Evolutionary conservation across 2,797 vertebrate genomes (phyloP), one percentile per base, ranked within the genome.

Genomic region (Sebastes trivittatus): DNA sequence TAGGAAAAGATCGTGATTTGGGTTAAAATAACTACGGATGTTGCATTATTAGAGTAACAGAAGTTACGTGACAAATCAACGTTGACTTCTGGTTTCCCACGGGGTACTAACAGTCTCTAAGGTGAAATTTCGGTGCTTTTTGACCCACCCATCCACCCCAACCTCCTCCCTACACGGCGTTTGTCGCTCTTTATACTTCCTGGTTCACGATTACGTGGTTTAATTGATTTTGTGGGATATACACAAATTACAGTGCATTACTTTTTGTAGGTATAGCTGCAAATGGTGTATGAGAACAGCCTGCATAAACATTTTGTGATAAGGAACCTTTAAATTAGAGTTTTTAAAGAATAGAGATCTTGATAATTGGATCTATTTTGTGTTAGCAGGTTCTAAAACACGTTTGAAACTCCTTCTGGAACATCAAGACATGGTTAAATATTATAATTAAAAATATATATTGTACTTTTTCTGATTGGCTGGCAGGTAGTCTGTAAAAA

Each of bases 201-300:
- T 52, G 20, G 2, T 52, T n/a, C 38, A 16, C 0, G 0, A 42
- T 42, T 42, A 1, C 14, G 14, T 42, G 14, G 6, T 6, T 42
- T 42, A 16, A 46, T 18, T 46, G 42, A 52, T 52, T 52, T 52
- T 52, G 20, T 52, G 0, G 49, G 49, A 52, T 52, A 25, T 13
- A 56, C 20, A 23, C 49, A n/a, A 0, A 52, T 52, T n/a, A 52
- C 49, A 52, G 49, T 52, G 20, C 20, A 52, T n/a, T 52, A 52
- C 49, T 18, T 52, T 52, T 52, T 1, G 4, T 54, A n/a, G 49
- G 49, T 52, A 52, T 52, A 52, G 20, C 49, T n/a, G 18, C 18
- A 0, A 20, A 52, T 6, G 16, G 1, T 46, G 42, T 46, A 18
- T 18, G 42, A 1, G 16, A 52, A n/a, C 49, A 52, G 49, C 18